phyloP scores from a whole-genome alignment of 2,113 vertebrate species.

The Myiozetetes cayanensis region DNA sequence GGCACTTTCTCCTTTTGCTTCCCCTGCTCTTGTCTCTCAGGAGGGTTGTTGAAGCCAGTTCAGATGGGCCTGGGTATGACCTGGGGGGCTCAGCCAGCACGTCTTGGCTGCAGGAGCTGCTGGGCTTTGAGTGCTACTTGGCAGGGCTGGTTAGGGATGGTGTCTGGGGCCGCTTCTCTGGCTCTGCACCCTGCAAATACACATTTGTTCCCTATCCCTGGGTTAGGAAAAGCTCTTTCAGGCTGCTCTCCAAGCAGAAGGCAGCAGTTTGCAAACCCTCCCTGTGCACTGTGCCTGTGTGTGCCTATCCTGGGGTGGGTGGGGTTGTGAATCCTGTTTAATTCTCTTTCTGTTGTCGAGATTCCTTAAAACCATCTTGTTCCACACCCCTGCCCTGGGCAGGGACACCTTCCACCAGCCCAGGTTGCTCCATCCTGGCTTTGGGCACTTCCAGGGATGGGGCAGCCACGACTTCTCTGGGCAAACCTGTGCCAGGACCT shows the following conservation, averaged over 20 bases:
- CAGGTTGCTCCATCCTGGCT: background rate
- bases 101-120: background rate
- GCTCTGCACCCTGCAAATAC: background rate
- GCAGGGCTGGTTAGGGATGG: background rate
- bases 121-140: background rate
- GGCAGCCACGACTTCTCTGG: background rate
- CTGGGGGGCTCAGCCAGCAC: background rate
- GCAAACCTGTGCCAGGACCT: background rate
- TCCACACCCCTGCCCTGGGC: background rate
- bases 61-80: background rate
- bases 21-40: background rate
- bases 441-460: background rate
- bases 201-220: background rate
- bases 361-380: background rate
- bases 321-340: background rate
- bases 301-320: background rate
- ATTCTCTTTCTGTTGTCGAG: rapidly evolving
- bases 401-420: background rate
- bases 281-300: background rate
- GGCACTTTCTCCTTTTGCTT: background rate
- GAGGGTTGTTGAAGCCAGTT: background rate
- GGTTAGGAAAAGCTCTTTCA: background rate
- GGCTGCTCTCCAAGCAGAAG: background rate
- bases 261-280: background rate
- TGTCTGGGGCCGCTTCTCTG: background rate